Base-by-base conservation (phyloP, 2,113 vertebrate species). In the Lota lota region DNA sequence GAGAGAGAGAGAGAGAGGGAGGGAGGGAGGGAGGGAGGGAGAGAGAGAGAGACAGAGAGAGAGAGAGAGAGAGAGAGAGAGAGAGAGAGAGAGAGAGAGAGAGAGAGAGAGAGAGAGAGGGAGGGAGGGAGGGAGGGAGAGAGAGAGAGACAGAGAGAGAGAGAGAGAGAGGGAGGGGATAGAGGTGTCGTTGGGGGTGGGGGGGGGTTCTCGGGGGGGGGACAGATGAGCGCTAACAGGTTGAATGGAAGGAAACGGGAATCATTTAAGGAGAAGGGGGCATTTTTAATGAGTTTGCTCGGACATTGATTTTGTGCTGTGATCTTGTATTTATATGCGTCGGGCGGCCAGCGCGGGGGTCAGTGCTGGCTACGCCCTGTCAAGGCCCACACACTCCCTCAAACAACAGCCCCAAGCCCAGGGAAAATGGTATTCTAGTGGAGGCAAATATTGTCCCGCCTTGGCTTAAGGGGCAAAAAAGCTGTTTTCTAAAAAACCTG, bases 291-390 rank as follows among this genome's bases (percentile, higher is more conserved):
- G 93, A 95, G 94, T 95, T 95, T 93, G 93, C 92, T 88, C 92
- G 92, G 94, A 95, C 94, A 97, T 97, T 94, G 95, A 97, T 97
- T 93, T 95, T 93, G 85, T 86, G 89, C 90, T 89, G 90, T 96
- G 96, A 96, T 97, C 94, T 94, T 95, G 94, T 94, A 96, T 97
- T 96, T 95, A 95, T 96, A 96, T 96, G 95, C 95, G 88, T 88
- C 92, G 79, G 83, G 82, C 79, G 83, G 84, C 86, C 86, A 81
- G 89, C 87, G 88, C 87, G 90, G 92, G 93, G 94, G 95, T 96
- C 95, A 95, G 88, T 85, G 77, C 88, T 91, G 90, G 87, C 92
- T 93, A 93, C 92, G 80, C 90, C 90, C 92, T 92, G 92, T 90
- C 88, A 94, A 91, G 92, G 92, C 92, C 92, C 91, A 88, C 86